phyloP scores from a whole-genome alignment of 2,797 vertebrate genomes.

The Enteromius viviparus region DNA sequence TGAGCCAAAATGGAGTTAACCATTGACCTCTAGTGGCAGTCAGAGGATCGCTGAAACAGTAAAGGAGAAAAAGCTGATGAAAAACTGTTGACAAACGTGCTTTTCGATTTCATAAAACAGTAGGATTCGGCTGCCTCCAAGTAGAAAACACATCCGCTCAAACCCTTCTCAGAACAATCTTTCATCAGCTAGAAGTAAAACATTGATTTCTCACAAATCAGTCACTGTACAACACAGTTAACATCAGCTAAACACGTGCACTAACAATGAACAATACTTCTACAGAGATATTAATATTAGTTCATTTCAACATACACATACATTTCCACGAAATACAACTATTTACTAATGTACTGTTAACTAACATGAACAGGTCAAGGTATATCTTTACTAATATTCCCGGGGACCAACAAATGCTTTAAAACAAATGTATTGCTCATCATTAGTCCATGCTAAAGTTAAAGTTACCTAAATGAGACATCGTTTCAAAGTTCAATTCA shows the following conservation, averaged over 20 bases:
- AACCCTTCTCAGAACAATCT: background rate
- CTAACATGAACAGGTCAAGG: background rate
- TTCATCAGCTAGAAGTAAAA: background rate
- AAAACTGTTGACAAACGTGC: background rate
- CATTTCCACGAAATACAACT: background rate
- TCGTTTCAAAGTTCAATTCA: background rate
- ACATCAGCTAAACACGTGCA: background rate
- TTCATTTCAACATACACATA: background rate
- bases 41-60: background rate
- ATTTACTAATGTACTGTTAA: background rate
- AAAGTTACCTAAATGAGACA: background rate
- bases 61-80: background rate
- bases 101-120: background rate
- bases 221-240: background rate
- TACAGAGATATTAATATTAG: background rate
- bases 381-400: background rate
- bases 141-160: background rate
- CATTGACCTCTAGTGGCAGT: constrained; percentile 25
- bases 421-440: background rate
- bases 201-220: background rate
- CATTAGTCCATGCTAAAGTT: background rate
- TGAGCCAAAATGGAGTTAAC: constrained; percentile 37
- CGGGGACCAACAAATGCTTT: background rate
- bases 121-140: background rate
- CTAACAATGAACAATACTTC: background rate